These are phyloP conservation scores for Tapirus terrestris DNA, from an alignment of 2,113 vertebrate genomes.

Conservation along the genomic window DNA sequence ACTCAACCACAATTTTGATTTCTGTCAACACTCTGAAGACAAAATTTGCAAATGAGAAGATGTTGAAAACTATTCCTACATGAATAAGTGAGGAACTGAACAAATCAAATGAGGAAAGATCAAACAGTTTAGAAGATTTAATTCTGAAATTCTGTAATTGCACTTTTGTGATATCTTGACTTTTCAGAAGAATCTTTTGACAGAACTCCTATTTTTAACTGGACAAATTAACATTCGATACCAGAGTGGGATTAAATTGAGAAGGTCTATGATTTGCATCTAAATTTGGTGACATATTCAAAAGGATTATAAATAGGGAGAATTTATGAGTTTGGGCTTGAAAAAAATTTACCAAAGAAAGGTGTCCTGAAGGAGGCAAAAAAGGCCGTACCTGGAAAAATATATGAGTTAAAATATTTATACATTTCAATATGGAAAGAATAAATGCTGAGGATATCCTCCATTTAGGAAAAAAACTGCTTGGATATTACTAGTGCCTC, in stretches of 20 bases:
- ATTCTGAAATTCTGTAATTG: background rate
- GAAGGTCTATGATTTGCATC: background rate
- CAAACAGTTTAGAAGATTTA: background rate
- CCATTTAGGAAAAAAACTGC: background rate
- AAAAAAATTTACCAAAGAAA: conserved; percentile 25
- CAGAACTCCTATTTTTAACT: background rate
- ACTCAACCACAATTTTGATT: background rate
- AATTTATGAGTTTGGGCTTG: background rate
- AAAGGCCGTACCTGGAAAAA: background rate
- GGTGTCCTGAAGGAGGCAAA: background rate
- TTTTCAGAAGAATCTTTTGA: conserved; percentile 3
- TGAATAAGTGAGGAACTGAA: background rate
- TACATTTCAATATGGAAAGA: background rate
- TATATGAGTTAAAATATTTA: background rate
- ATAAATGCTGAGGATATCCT: background rate
- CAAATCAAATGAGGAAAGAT: background rate
- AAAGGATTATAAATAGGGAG: background rate
- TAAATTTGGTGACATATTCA: conserved; percentile 14
- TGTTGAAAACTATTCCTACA: background rate
- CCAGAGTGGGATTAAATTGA: background rate
- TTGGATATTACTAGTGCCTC: background rate
- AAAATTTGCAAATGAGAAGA: background rate
- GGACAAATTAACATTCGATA: background rate
- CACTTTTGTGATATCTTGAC: background rate
- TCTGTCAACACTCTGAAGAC: background rate